Conservation (phyloP, 2,888 invertebrate species). For the Eulithis prunata region DNA sequence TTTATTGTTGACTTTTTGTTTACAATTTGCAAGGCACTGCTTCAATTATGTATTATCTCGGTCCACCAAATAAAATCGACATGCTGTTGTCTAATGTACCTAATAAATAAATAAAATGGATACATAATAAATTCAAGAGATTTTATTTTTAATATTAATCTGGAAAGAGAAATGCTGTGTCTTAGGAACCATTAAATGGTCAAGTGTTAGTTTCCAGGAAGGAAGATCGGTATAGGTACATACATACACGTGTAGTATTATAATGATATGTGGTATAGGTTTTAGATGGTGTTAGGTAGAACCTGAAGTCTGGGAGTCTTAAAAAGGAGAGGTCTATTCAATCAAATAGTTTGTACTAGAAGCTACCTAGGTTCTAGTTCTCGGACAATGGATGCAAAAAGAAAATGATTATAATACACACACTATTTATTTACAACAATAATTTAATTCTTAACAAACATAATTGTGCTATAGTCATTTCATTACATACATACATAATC, state of each 20-base stretch:
- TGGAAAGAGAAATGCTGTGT: too few species aligned
- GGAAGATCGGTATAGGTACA: too few species aligned
- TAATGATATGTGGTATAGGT: too few species aligned
- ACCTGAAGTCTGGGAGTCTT: too few species aligned
- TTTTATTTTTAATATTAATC: background rate
- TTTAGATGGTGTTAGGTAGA: too few species aligned
- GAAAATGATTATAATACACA: slow-evolving; percentile 78
- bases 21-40: slow-evolving; percentile 59
- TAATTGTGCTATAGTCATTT: slow-evolving; percentile 67
- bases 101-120: slow-evolving; percentile 34
- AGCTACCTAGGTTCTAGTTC: too few species aligned
- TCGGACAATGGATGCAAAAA: too few species aligned
- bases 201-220: too few species aligned
- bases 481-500: slow-evolving; percentile 42
- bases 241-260: too few species aligned
- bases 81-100: slow-evolving; percentile 56
- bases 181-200: too few species aligned
- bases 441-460: slow-evolving; percentile 71
- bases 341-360: too few species aligned
- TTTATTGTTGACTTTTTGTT: slow-evolving; percentile 71
- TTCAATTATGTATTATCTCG: slow-evolving; percentile 56
- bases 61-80: slow-evolving; percentile 58
- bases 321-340: too few species aligned
- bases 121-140: slow-evolving; percentile 32
- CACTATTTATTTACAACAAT: slow-evolving; percentile 77